Conservation (phyloP, 2,113 vertebrate species). For the Lynx canadensis region DNA sequence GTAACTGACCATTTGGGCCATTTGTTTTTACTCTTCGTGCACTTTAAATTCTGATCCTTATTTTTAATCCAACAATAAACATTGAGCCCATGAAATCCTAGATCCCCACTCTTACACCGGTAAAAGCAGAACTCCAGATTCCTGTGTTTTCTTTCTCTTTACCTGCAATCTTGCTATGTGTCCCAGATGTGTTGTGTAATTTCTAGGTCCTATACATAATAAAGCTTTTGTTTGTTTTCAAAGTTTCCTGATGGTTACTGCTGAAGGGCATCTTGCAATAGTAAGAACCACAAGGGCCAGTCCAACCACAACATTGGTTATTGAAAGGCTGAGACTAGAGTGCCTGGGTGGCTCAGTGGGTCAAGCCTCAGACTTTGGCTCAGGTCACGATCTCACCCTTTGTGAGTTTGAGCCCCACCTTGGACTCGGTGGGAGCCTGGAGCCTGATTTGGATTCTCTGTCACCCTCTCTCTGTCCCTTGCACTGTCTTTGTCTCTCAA, state of each 20-base stretch:
- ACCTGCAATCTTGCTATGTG: background rate
- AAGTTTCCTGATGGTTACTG: background rate
- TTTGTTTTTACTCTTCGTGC: background rate
- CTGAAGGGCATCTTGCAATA: background rate
- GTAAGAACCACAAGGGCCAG: background rate
- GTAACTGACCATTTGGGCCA: background rate
- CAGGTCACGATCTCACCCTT: too few species aligned
- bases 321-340: background rate
- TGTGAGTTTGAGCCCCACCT: too few species aligned
- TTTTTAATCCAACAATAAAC: background rate
- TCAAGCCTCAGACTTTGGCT: too few species aligned
- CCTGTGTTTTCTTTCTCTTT: background rate
- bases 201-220: background rate
- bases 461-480: too few species aligned
- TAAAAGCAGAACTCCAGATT: background rate
- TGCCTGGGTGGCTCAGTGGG: too few species aligned
- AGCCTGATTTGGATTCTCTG: too few species aligned
- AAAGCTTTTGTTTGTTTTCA: background rate
- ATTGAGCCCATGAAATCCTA: background rate
- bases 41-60: background rate
- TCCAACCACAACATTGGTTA: background rate
- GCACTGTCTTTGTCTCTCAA: too few species aligned
- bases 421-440: too few species aligned
- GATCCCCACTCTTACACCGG: too few species aligned
- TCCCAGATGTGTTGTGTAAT: background rate